phyloP scores from a whole-genome alignment of 2,113 vertebrate genomes.

The Oceanodroma tethys region DNA sequence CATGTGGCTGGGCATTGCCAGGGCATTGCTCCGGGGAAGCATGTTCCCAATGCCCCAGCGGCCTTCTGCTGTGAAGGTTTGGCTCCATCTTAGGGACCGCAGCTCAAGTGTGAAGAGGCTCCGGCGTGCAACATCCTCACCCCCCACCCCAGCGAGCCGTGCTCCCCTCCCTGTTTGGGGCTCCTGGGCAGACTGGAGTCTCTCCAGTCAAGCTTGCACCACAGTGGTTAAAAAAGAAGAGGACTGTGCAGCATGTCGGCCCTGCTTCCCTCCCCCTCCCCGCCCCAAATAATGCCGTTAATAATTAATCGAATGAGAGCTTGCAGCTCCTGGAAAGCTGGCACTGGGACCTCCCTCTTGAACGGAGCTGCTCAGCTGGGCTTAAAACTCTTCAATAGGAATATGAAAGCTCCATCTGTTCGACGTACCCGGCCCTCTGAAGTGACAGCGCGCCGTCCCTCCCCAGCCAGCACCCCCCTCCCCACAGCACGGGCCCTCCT shows the following conservation, averaged over 20 bases:
- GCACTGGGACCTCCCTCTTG: slow-evolving; percentile 67
- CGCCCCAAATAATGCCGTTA: slow-evolving; percentile 66
- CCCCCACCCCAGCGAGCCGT: rapidly evolving
- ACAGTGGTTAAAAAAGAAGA: slow-evolving; percentile 42
- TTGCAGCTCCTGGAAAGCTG: slow-evolving; percentile 70
- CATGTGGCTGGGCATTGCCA: not conserved
- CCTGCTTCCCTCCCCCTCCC: slow-evolving; percentile 23
- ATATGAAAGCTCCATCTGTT: slow-evolving; percentile 72
- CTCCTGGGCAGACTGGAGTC: not conserved
- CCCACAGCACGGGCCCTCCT: not conserved
- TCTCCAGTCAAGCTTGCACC: not conserved
- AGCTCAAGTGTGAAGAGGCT: not conserved
- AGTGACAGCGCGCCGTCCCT: not conserved
- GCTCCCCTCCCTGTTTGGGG: not conserved
- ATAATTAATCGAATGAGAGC: slow-evolving; percentile 73
- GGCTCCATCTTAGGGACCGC: not conserved
- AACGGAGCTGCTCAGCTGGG: slow-evolving; percentile 69
- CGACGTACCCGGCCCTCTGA: not conserved
- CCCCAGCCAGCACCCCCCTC: slow-evolving; percentile 5
- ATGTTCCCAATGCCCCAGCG: not conserved
- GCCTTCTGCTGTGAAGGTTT: slow-evolving; percentile 6
- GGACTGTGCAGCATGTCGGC: not conserved
- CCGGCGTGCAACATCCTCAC: not conserved
- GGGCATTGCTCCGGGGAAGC: not conserved
- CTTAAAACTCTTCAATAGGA: slow-evolving; percentile 69